Evolutionary conservation across 2,888 invertebrate genomes (phyloP).

Genomic region (Philopedon plagiatum): DNA sequence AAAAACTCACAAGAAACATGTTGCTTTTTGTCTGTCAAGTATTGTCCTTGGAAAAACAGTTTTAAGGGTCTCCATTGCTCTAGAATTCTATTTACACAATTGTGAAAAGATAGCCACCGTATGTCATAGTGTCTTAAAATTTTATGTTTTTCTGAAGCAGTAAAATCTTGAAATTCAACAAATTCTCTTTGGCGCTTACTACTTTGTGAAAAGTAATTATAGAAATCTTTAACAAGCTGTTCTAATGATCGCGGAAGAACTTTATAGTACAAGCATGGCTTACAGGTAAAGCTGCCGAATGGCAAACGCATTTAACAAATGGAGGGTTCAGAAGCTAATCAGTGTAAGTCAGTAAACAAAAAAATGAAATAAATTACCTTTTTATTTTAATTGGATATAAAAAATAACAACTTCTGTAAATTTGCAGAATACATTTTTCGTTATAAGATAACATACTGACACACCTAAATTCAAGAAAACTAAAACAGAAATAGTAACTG

Average conservation of each 20-base stretch:
- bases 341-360: no score
- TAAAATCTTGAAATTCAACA: constrained; percentile 43
- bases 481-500: no score
- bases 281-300: constrained; percentile 45
- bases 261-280: constrained; percentile 47
- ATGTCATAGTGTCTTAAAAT: constrained; percentile 47
- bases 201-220: no score
- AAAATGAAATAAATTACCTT: no score
- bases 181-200: constrained; percentile 41
- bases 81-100: constrained; percentile 28
- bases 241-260: constrained; percentile 31
- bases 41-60: constrained; percentile 40
- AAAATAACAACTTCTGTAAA: no score
- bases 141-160: constrained; percentile 37
- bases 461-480: no score
- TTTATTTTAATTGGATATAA: no score
- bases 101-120: constrained; percentile 36
- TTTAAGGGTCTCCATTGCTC: constrained; percentile 38
- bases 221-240: constrained; percentile 38
- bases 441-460: no score
- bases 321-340: no score
- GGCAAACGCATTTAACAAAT: no score
- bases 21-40: constrained; percentile 39
- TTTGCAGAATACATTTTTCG: no score
- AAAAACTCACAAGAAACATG: constrained; percentile 38